Evolutionary conservation across 2,888 invertebrate genomes (phyloP).

Genomic region (Diloba caeruleocephala): DNA sequence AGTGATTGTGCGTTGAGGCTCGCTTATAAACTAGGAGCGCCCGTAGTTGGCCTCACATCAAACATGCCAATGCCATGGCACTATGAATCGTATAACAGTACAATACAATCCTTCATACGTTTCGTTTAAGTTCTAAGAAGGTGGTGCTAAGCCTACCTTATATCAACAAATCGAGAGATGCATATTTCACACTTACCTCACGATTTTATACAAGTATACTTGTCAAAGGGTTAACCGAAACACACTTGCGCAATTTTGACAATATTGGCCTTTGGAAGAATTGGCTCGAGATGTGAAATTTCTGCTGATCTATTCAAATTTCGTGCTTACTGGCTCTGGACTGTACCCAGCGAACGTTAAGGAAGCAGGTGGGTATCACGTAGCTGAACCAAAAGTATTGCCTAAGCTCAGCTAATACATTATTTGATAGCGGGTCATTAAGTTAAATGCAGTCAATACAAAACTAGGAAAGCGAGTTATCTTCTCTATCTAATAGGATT

Average conservation of each 20-base stretch:
- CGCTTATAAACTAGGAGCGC: constrained; percentile 86
- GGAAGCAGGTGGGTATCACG: constrained; percentile 90
- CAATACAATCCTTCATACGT: constrained; percentile 89
- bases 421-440: neutral
- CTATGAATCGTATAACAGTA: constrained; percentile 86
- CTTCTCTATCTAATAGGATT: too few species aligned
- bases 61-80: constrained; percentile 89
- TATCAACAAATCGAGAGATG: constrained; percentile 84
- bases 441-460: neutral
- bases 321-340: constrained; percentile 83
- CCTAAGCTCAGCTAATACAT: constrained; percentile 76
- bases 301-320: constrained; percentile 88
- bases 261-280: constrained; percentile 84
- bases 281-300: constrained; percentile 85
- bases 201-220: constrained; percentile 56
- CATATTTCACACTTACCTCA: constrained; percentile 58
- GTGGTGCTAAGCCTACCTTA: constrained; percentile 81
- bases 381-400: constrained; percentile 76
- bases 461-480: too few species aligned
- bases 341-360: constrained; percentile 88
- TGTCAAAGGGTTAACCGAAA: constrained; percentile 66
- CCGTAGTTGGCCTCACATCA: constrained; percentile 88
- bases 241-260: constrained; percentile 76
- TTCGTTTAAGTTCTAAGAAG: constrained; percentile 86
- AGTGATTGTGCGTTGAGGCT: constrained; percentile 90